Percentiles rank a stretch among this genome's conserved stretches.
These are phyloP conservation scores for Sander vitreus DNA, from an alignment of 2,113 vertebrate genomes.

Conservation along the genomic window DNA sequence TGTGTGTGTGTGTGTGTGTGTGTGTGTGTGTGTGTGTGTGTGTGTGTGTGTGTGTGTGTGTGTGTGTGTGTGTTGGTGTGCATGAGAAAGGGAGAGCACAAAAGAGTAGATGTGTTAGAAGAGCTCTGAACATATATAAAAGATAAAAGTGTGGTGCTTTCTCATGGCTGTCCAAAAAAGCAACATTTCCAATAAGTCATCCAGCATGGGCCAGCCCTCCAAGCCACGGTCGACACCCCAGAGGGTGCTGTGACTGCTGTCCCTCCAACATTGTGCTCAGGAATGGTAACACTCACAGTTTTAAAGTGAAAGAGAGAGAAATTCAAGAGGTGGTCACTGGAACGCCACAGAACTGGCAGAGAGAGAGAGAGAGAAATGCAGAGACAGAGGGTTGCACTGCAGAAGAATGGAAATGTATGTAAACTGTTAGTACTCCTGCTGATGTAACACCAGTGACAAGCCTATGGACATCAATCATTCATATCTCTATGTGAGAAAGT, in stretches of 20 bases:
- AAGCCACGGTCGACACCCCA: constrained; percentile 10
- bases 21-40: constrained; percentile 17
- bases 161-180: constrained; percentile 37
- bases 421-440: background rate
- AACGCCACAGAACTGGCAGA: background rate
- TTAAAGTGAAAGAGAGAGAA: constrained; percentile 22
- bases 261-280: constrained; percentile 19
- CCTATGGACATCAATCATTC: background rate
- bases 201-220: constrained; percentile 24
- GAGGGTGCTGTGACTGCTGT: constrained; percentile 36
- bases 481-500: background rate
- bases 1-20: background rate
- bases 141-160: constrained; percentile 1
- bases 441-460: background rate
- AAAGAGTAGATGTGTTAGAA: constrained; percentile 30
- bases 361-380: background rate
- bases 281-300: background rate
- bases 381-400: background rate
- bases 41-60: constrained; percentile 15
- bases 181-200: constrained; percentile 30
- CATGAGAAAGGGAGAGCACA: background rate
- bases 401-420: background rate
- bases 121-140: constrained; percentile 22
- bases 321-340: background rate
- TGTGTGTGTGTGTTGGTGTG: background rate